Evolutionary conservation across 2,888 invertebrate species (phyloP).

Genomic region (Lycaena phlaeas): DNA sequence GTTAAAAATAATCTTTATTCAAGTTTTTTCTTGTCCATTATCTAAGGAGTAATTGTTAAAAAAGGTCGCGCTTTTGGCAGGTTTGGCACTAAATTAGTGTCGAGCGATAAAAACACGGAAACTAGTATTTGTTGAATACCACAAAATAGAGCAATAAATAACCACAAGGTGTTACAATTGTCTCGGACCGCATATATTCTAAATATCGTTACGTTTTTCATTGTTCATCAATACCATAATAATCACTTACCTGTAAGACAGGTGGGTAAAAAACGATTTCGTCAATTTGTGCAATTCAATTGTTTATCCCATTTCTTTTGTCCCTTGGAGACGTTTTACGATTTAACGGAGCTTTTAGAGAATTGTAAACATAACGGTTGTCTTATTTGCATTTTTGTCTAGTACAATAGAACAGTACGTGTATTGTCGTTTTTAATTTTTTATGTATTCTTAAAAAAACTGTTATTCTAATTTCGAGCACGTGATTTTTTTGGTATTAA

Average conservation of each 20-base stretch:
- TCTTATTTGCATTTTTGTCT: constrained; percentile 50
- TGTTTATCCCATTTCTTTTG: constrained; percentile 36
- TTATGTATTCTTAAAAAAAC: constrained; percentile 17
- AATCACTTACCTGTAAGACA: constrained; percentile 64
- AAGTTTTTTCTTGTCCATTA: neutral
- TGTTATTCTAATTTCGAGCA: constrained; percentile 20
- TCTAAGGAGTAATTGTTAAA: neutral
- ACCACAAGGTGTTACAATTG: constrained; percentile 59
- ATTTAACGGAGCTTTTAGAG: constrained; percentile 46
- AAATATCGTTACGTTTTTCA: constrained; percentile 54
- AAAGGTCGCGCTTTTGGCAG: constrained; percentile 11
- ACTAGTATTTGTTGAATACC: constrained; percentile 59
- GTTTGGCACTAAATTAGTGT: constrained; percentile 44
- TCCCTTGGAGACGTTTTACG: constrained; percentile 35
- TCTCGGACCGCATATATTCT: constrained; percentile 60
- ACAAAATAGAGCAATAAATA: constrained; percentile 62
- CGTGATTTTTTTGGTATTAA: constrained; percentile 20
- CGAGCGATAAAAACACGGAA: constrained; percentile 66
- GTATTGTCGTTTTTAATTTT: constrained; percentile 16
- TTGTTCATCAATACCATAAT: constrained; percentile 63
- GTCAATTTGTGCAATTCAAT: constrained; percentile 48
- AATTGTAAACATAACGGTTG: constrained; percentile 61
- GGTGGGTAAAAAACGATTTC: constrained; percentile 47
- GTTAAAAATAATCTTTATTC: neutral
- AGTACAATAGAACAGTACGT: constrained; percentile 42